phyloP scores from a whole-genome alignment of 2,797 vertebrate genomes.

The Brachyalestes nurse region DNA sequence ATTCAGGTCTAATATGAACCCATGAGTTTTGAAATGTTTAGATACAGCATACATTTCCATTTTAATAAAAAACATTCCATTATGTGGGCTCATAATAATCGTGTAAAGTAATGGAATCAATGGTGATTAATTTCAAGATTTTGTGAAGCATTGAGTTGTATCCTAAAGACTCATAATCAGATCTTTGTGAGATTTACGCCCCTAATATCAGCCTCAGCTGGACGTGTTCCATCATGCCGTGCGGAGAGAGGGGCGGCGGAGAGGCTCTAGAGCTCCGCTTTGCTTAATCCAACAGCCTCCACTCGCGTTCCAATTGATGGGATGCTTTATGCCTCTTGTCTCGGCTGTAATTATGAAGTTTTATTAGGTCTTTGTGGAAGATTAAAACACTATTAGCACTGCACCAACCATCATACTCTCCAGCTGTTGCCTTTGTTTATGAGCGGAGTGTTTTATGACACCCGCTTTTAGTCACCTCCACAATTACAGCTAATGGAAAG shows the following conservation, averaged over 20 bases:
- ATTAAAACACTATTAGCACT: constrained; percentile 81
- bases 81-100: too few species aligned
- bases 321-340: constrained; percentile 71
- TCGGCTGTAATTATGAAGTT: constrained; percentile 73
- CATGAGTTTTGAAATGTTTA: too few species aligned
- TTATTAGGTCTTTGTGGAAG: constrained; percentile 78
- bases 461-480: constrained; percentile 73
- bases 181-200: not conserved
- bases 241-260: not conserved
- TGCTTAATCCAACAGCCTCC: constrained; percentile 49
- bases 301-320: constrained; percentile 56
- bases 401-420: constrained; percentile 68
- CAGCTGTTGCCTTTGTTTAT: constrained; percentile 83
- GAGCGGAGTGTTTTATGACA: constrained; percentile 74
- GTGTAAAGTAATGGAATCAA: too few species aligned
- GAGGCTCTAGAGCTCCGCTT: constrained; percentile 22
- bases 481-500: constrained; percentile 78
- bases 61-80: too few species aligned
- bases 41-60: too few species aligned
- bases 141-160: not conserved
- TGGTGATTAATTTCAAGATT: too few species aligned
- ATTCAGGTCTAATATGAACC: too few species aligned
- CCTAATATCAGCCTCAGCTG: not conserved
- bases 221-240: not conserved
- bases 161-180: not conserved